Percentiles rank a stretch among this genome's conserved stretches.
phyloP scores from a whole-genome alignment of 2,888 invertebrate species.

The Xestia xanthographa region DNA sequence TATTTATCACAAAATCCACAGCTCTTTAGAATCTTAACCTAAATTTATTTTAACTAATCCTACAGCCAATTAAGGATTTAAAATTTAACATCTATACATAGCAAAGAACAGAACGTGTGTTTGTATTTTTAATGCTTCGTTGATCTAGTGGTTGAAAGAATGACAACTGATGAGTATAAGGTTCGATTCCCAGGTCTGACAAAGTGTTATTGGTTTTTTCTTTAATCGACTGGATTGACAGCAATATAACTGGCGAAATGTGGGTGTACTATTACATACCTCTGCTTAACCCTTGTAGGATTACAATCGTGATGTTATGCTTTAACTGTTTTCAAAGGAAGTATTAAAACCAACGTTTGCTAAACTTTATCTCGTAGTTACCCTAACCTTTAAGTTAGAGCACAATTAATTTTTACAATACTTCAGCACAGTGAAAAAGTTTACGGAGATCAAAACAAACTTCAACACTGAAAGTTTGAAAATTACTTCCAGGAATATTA shows the following conservation, averaged over 20 bases:
- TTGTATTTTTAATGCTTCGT: background rate
- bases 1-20: too few species aligned
- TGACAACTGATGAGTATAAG: background rate
- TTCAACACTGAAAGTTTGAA: slow-evolving; percentile 17
- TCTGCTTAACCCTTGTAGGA: background rate
- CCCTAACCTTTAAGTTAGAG: background rate
- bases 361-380: background rate
- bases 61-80: too few species aligned
- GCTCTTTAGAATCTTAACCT: too few species aligned
- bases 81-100: too few species aligned
- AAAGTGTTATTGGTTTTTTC: background rate
- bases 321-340: background rate
- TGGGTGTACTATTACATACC: background rate
- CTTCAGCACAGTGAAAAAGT: slow-evolving; percentile 35
- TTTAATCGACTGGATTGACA: background rate
- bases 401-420: slow-evolving; percentile 16
- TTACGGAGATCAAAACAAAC: slow-evolving; percentile 41
- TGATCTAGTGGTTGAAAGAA: background rate
- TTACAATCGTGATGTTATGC: background rate
- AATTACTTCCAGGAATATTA: slow-evolving; percentile 28
- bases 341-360: background rate
- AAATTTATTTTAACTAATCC: too few species aligned
- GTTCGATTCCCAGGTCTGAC: background rate
- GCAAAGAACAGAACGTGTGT: too few species aligned
- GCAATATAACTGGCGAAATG: background rate